Evolutionary conservation across 2,888 invertebrate genomes (phyloP).

Genomic region (Odontothrips loti): DNA sequence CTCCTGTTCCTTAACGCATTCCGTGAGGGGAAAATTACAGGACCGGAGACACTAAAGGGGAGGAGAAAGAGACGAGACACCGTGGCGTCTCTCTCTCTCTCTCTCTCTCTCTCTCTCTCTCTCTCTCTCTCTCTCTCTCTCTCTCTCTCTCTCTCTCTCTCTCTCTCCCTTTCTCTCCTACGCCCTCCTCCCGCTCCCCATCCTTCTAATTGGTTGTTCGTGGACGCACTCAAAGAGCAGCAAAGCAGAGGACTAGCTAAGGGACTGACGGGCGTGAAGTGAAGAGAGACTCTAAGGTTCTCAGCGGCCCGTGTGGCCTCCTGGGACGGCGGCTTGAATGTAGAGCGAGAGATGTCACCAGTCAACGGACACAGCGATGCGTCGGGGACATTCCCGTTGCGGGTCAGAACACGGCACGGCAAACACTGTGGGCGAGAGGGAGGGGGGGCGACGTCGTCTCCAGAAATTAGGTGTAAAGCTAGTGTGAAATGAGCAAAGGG

Average conservation of each 20-base stretch:
- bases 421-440: neutral
- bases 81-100: neutral
- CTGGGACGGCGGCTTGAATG: neutral
- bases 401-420: neutral
- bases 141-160: neutral
- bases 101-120: no score
- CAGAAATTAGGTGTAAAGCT: neutral
- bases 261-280: no score
- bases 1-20: neutral
- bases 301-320: neutral
- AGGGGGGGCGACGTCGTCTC: neutral
- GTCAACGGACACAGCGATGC: neutral
- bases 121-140: no score
- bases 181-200: no score
- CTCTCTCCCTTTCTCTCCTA: neutral
- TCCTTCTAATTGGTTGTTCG: no score
- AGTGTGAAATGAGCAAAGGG: conserved; percentile 4
- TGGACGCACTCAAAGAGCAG: no score
- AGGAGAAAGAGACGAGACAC: neutral
- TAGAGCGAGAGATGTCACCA: neutral
- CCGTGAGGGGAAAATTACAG: conserved; percentile 19
- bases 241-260: no score
- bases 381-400: neutral
- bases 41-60: neutral
- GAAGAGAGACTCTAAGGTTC: neutral